phyloP scores from a whole-genome alignment of 64 coral and sea anemone genomes.

The Montipora capricornis region DNA sequence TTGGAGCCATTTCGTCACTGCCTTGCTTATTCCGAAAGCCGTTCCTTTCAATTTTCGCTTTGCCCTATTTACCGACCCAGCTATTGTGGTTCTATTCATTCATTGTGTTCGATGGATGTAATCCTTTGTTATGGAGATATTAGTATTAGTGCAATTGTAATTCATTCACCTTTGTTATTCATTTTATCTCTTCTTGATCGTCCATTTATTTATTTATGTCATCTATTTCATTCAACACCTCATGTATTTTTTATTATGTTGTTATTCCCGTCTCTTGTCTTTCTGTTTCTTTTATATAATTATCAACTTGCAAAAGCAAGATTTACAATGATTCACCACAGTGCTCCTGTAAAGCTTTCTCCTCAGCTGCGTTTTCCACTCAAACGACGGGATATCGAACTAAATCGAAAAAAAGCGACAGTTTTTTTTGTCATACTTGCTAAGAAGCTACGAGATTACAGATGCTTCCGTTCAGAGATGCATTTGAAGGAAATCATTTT shows the following conservation, averaged over 20 bases:
- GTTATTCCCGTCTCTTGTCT: slow-evolving; percentile 93
- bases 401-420: slow-evolving; percentile 35
- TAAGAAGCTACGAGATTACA: slow-evolving; percentile 96
- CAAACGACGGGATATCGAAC: slow-evolving; percentile 22
- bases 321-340: slow-evolving; percentile 61
- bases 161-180: slow-evolving; percentile 94
- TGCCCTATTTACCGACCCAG: slow-evolving; percentile 78
- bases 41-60: slow-evolving; percentile 80
- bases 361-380: slow-evolving; percentile 34
- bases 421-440: slow-evolving; percentile 42
- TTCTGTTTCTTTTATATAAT: slow-evolving; percentile 97
- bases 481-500: slow-evolving; percentile 99
- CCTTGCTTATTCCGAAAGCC: slow-evolving; percentile 75
- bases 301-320: slow-evolving; percentile 86
- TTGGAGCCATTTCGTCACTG: slow-evolving; percentile 70
- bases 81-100: slow-evolving; percentile 83
- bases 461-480: slow-evolving; percentile 90
- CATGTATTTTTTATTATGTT: slow-evolving; percentile 99
- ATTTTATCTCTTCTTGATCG: slow-evolving; percentile 98
- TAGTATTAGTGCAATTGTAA: slow-evolving; percentile 95
- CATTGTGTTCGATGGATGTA: slow-evolving; percentile 93
- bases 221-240: slow-evolving; percentile 91
- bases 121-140: slow-evolving; percentile 98
- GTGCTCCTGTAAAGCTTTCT: background rate
- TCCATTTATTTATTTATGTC: slow-evolving; percentile 99